Evolutionary conservation across 2,797 vertebrate species (phyloP), one percentile per base, ranked within the genome.

Genomic region (Podarcis lilfordi): DNA sequence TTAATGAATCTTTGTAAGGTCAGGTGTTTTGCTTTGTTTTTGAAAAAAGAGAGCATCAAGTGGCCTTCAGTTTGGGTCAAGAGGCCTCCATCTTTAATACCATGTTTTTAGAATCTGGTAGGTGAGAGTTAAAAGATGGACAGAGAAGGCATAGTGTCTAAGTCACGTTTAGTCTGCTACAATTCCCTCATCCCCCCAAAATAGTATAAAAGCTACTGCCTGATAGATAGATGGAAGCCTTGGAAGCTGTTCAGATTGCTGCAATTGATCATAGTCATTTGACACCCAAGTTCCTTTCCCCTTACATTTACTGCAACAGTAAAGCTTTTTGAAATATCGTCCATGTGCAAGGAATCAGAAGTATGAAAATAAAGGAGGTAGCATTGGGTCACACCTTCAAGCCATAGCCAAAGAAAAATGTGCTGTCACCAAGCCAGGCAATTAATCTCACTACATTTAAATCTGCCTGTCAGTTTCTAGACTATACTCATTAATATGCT

Each of bases 81-180:
- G 89, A 91, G 92, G 91, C 92, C 91, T 95, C 89, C 92, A 91
- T 91, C 21, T 94, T 64, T 76, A 91, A 92, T 89, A 93, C 91
- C 85, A 92, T 82, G 90, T 94, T 93, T 91, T 88, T 88, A 15
- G 92, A 89, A 83, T 84, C 90, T 59, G 90, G 90, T 93, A 94
- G 50, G 94, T 93, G 88, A 90, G 85, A 91, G 87, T 43, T 0
- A 86, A 92, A 94, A 0, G n/a, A 72, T n/a, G 9, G 83, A 87
- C 3, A 86, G 89, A 91, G 87, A 80, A 78, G 80, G 92, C 55
- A 78, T 89, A 86, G 80, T 40, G 86, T 25, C 86, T 40, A 1
- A 32, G 86, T 75, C 82, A 43, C 91, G 93, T 93, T 91, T 76
- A 61, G 91, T 88, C 84, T 29, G 87, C 91, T 91, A 27, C 23